These are phyloP conservation scores for Bostrychus sinensis DNA, from an alignment of 2,113 vertebrate genomes.

Conservation along the genomic window DNA sequence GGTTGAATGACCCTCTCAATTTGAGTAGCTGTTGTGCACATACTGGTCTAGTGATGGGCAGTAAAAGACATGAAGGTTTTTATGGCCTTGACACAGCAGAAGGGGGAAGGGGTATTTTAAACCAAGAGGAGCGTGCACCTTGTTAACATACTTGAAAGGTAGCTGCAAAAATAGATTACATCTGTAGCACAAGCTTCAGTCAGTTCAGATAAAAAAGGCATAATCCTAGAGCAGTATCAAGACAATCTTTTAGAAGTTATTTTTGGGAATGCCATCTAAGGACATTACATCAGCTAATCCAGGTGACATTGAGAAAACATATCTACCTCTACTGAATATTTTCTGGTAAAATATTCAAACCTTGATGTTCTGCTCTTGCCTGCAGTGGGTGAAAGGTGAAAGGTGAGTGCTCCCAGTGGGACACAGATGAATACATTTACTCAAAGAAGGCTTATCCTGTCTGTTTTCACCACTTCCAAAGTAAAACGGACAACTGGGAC, in stretches of 20 bases:
- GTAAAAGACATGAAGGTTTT: slow-evolving; percentile 35
- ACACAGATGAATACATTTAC: slow-evolving; percentile 39
- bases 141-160: slow-evolving; percentile 19
- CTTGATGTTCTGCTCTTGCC: slow-evolving; percentile 14
- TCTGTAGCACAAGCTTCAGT: slow-evolving; percentile 3
- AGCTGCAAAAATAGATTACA: slow-evolving; percentile 3
- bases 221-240: background rate
- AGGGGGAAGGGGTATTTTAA: slow-evolving; percentile 29
- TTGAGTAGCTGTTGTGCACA: slow-evolving; percentile 16
- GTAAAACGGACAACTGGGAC: slow-evolving; percentile 32
- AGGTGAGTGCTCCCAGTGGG: slow-evolving; percentile 38
- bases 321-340: background rate
- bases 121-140: slow-evolving; percentile 21
- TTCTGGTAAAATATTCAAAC: slow-evolving; percentile 9
- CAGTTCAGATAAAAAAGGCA: background rate
- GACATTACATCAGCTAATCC: slow-evolving; percentile 8
- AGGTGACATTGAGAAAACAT: background rate
- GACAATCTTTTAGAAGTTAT: slow-evolving; percentile 7
- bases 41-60: slow-evolving; percentile 26
- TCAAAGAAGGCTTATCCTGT: slow-evolving; percentile 2
- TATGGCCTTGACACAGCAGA: slow-evolving; percentile 28
- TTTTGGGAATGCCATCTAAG: slow-evolving; percentile 4
- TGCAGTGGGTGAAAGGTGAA: slow-evolving; percentile 65
- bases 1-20: background rate
- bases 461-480: slow-evolving; percentile 20